Conservation (phyloP, 2,797 vertebrate species). For the Scolopax bukidnonensis region DNA sequence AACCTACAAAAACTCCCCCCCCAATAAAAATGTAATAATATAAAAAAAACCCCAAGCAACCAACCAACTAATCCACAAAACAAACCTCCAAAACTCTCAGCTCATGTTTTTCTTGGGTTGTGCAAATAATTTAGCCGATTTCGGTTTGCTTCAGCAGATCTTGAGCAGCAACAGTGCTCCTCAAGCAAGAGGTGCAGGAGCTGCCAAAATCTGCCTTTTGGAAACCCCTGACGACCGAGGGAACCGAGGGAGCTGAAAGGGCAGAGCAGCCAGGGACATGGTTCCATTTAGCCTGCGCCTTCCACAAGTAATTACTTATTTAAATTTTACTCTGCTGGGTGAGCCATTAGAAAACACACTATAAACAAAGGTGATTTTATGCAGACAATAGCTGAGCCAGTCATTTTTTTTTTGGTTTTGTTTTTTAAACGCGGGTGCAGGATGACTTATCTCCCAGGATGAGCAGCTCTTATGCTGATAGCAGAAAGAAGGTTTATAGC, state of each 20-base stretch:
- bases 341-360: conserved; percentile 31
- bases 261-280: conserved; percentile 1
- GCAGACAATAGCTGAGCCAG: conserved; percentile 72
- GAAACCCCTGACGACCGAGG: background rate
- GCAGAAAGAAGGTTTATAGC: conserved; percentile 54
- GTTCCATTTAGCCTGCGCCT: background rate
- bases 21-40: background rate
- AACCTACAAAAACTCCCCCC: rapidly evolving
- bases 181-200: background rate
- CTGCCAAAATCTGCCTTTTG: background rate
- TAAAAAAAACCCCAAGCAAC: no score
- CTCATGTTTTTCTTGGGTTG: background rate
- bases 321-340: conserved; percentile 54
- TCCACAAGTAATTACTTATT: conserved; percentile 45
- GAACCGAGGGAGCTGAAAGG: background rate
- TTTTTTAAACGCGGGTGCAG: conserved; percentile 37
- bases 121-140: background rate
- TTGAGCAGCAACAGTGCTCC: background rate
- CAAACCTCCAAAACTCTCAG: no score
- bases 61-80: no score
- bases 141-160: background rate
- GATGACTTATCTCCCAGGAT: conserved; percentile 45
- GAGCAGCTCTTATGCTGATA: conserved; percentile 1
- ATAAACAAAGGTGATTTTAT: conserved; percentile 67
- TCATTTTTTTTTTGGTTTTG: background rate